Base-by-base conservation (phyloP, 2,113 vertebrate species). In the Syngnathus typhle region DNA sequence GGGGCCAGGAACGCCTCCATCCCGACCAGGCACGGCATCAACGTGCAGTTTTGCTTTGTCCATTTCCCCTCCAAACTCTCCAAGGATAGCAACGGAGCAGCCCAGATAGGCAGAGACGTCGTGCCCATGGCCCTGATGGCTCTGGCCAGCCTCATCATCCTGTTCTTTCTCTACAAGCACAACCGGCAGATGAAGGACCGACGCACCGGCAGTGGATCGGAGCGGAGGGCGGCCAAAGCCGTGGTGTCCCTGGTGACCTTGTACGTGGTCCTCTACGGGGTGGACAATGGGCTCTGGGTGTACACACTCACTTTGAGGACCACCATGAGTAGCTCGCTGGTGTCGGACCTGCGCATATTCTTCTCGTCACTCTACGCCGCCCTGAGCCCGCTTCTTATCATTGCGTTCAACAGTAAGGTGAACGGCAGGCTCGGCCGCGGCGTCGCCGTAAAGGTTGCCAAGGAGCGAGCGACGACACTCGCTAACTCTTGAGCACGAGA, bases 241-340 rank as follows among this genome's bases (percentile, higher is more conserved):
- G 90, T 92, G 19, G 82, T 90, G 0, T 73, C 87, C 0, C 78
- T 91, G 5, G 88, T 92, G 55, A 87, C 80, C 4, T 58, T 92
- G 55, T 91, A 91, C 21, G 79, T 91, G 60, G 47, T 87, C 19
- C 70, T 92, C 32, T 91, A 90, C 5, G 89, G 90, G 1, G 80
- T 90, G 7, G 90, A 92, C 68, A 92, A 88, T 1, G 88, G 86
- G 3, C 82, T 92, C 5, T 92, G 91, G 91, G 86, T 93, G 2
- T 91, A 92, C 72, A 91, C 90, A 6, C 79, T 91, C 11, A 86
- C 85, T 1, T 73, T 89, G n/a, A 84, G 49, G 7, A 67, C 77
- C 54, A 89, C 88, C 7, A 77, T 91, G 86, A 58, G 23, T 0
- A 88, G 88, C 41, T 83, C 89, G 0, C 76, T 91, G 63, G 70